Conservation (phyloP, 2,113 vertebrate genomes). For the Pitta sordida region DNA sequence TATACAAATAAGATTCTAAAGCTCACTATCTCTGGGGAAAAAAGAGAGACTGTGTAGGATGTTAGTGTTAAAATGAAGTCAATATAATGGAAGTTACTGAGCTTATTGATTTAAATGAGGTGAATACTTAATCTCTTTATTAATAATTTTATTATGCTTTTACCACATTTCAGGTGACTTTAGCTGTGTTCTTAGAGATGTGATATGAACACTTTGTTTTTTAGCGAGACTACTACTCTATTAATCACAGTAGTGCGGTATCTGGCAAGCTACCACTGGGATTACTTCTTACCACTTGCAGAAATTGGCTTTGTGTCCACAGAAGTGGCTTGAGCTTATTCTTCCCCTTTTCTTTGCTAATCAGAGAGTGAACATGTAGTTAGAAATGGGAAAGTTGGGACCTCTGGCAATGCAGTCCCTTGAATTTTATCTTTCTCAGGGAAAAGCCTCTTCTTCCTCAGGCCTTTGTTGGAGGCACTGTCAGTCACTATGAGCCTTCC, state of each 20-base stretch:
- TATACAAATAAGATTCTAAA: not conserved
- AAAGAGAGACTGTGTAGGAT: not conserved
- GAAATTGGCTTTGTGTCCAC: not conserved
- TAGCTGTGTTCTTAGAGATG: not conserved
- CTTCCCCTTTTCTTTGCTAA: not conserved
- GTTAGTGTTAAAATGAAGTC: not conserved
- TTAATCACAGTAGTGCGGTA: not conserved
- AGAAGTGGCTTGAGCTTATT: not conserved
- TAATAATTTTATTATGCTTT: not conserved
- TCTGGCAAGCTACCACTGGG: not conserved
- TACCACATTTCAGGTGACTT: not conserved
- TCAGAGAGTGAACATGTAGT: not conserved
- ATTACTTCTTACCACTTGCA: not conserved
- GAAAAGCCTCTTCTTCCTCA: not conserved
- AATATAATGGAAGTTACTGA: not conserved
- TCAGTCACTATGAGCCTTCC: not conserved
- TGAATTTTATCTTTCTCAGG: not conserved
- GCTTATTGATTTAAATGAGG: not conserved
- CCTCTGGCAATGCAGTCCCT: not conserved
- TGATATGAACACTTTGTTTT: not conserved
- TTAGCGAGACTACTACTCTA: not conserved
- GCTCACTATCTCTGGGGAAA: not conserved
- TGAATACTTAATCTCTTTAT: not conserved
- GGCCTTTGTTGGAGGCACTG: not conserved
- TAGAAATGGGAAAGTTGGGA: not conserved